phyloP scores from a whole-genome alignment of 2,113 vertebrate species.

The Tauraco erythrolophus region DNA sequence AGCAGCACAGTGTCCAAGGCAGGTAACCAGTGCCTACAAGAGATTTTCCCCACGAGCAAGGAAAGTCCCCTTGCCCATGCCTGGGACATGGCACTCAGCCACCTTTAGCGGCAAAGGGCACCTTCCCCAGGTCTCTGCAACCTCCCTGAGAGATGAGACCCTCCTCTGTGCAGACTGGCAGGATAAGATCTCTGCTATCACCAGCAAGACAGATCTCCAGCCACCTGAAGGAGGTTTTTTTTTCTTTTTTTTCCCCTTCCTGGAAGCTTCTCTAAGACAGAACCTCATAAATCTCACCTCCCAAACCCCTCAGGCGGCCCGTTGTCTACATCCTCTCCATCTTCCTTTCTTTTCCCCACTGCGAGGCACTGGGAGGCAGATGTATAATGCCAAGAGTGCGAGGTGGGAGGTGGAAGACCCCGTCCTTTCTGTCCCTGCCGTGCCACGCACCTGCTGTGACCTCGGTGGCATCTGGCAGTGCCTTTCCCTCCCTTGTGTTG shows the following conservation, averaged over 20 bases:
- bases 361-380: background rate
- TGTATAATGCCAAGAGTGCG: background rate
- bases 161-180: background rate
- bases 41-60: background rate
- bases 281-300: slow-evolving; percentile 37
- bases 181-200: background rate
- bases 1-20: background rate
- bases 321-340: slow-evolving; percentile 26
- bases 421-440: fast-evolving
- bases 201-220: background rate
- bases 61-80: background rate
- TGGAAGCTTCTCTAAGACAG: slow-evolving; percentile 31
- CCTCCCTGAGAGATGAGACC: background rate
- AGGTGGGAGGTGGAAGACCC: background rate
- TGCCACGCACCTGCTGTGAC: background rate
- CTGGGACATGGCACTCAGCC: background rate
- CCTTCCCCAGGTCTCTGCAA: background rate
- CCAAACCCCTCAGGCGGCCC: background rate
- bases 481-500: background rate
- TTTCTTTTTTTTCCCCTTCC: background rate
- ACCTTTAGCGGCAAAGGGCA: background rate
- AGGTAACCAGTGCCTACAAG: background rate
- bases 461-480: background rate
- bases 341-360: background rate
- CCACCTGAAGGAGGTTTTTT: background rate